Conservation (phyloP, 2,888 invertebrate species). For the Plebejus melissa region DNA sequence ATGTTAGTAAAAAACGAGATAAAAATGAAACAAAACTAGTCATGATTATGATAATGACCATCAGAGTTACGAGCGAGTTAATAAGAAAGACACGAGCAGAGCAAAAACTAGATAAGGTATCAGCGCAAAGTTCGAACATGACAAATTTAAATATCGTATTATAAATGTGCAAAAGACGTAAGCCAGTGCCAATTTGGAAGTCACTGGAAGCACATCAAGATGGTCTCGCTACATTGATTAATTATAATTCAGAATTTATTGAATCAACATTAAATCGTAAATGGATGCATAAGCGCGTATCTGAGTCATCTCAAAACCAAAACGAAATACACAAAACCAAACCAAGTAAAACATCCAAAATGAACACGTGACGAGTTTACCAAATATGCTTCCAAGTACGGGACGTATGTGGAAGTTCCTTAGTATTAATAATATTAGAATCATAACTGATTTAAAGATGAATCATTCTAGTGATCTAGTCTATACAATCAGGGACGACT, state of each 20-base stretch:
- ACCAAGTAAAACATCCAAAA: constrained; percentile 34
- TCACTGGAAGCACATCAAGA: constrained; percentile 30
- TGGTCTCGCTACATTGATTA: constrained; percentile 34
- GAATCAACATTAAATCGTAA: constrained; percentile 39
- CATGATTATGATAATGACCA: constrained; percentile 14
- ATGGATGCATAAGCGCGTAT: constrained; percentile 31
- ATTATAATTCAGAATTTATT: constrained; percentile 37
- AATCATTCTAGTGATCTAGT: constrained; percentile 60
- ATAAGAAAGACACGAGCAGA: neutral
- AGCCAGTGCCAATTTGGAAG: neutral
- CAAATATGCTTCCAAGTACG: constrained; percentile 49
- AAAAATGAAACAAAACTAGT: constrained; percentile 17
- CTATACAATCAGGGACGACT: constrained; percentile 30
- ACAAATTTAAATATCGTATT: neutral
- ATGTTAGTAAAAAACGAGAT: neutral
- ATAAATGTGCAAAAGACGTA: constrained; percentile 6
- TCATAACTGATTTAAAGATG: constrained; percentile 68
- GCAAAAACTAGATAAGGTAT: neutral
- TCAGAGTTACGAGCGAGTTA: neutral
- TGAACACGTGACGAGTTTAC: constrained; percentile 32
- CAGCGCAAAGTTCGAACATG: neutral
- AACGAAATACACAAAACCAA: constrained; percentile 36
- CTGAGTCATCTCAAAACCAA: constrained; percentile 32
- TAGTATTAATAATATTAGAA: constrained; percentile 68
- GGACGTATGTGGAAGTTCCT: constrained; percentile 56